phyloP scores from a whole-genome alignment of 1,140 invertebrate species.

The Sesamia nonagrioides region DNA sequence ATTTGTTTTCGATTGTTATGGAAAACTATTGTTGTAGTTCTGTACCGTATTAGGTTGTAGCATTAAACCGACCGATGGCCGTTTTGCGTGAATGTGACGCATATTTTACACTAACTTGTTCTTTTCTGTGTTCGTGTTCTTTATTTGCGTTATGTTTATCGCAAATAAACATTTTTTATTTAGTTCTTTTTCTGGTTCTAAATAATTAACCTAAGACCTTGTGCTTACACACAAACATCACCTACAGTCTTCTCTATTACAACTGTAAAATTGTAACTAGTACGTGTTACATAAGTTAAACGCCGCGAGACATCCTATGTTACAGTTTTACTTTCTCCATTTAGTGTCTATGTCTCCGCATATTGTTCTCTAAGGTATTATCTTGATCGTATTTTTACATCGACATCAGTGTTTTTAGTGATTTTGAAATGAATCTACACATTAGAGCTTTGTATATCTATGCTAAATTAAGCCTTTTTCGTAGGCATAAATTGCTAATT shows the following conservation, averaged over 20 bases:
- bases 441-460: too few relatives aligned
- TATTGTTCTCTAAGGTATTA: slow-evolving; percentile 21
- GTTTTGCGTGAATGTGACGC: too few relatives aligned
- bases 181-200: background rate
- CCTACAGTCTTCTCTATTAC: background rate
- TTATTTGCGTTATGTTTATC: too few relatives aligned
- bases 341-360: slow-evolving; percentile 32
- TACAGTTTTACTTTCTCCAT: slow-evolving; percentile 35
- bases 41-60: too few relatives aligned
- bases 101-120: too few relatives aligned
- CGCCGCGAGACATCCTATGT: slow-evolving; percentile 27
- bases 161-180: too few relatives aligned
- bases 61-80: too few relatives aligned
- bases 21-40: too few relatives aligned
- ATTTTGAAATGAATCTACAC: background rate
- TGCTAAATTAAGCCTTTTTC: too few relatives aligned
- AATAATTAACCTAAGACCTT: background rate
- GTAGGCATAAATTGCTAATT: too few relatives aligned
- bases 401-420: background rate
- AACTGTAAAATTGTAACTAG: background rate
- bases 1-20: too few relatives aligned
- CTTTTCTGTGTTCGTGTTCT: too few relatives aligned
- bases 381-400: slow-evolving; percentile 9
- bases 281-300: slow-evolving; percentile 16
- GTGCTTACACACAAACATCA: background rate